A percentile compares a stretch with the other conserved stretches of the same genome.
Conservation (phyloP, 2,797 vertebrate genomes). For the Gobio occitaniae region DNA sequence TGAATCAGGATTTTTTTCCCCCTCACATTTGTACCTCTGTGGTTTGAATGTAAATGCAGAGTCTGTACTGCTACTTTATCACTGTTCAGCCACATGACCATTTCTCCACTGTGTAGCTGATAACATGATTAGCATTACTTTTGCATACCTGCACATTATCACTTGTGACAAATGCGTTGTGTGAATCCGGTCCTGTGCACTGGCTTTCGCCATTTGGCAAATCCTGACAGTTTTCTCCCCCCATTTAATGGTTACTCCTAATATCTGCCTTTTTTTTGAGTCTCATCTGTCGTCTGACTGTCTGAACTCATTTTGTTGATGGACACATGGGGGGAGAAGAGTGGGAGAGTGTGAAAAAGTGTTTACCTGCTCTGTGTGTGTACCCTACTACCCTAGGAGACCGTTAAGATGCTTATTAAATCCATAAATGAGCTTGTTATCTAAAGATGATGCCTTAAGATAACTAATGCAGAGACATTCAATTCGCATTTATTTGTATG, state of each 20-base stretch:
- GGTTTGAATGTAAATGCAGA: constrained; percentile 42
- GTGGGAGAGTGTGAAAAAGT: background rate
- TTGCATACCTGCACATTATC: constrained; percentile 29
- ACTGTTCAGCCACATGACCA: constrained; percentile 12
- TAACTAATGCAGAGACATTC: background rate
- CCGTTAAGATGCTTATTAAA: background rate
- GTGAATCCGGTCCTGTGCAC: background rate
- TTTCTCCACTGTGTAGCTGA: constrained; percentile 13
- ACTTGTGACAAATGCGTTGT: constrained; percentile 28
- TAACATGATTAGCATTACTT: constrained; percentile 35
- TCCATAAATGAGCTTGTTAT: background rate
- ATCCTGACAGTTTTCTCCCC: background rate
- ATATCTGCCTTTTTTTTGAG: background rate
- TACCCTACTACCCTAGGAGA: background rate
- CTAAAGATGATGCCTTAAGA: background rate
- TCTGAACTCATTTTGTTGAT: constrained; percentile 34
- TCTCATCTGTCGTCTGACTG: constrained; percentile 4
- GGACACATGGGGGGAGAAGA: constrained; percentile 6
- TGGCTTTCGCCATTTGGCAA: background rate
- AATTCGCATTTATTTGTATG: too few relatives aligned
- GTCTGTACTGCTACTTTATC: constrained; percentile 35
- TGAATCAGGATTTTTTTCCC: constrained; percentile 13
- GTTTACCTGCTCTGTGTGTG: background rate
- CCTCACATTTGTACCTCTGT: constrained; percentile 22
- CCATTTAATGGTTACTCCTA: constrained; percentile 8